phyloP scores from a whole-genome alignment of 2,113 vertebrate species.

The Rhea pennata region DNA sequence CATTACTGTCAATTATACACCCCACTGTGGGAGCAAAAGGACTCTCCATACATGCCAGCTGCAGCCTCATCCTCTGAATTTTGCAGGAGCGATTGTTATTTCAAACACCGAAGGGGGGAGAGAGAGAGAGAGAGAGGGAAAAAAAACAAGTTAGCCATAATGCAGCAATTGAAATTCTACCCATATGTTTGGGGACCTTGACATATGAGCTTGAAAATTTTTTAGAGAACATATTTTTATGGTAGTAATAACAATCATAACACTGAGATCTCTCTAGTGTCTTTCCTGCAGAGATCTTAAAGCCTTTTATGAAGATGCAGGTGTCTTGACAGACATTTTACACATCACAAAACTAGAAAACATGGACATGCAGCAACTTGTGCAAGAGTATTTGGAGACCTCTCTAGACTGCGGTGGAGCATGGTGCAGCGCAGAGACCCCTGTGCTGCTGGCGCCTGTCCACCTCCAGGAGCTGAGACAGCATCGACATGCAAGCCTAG shows the following conservation, averaged over 20 bases:
- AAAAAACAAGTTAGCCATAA: rapidly evolving
- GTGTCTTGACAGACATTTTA: neutral
- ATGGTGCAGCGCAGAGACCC: rapidly evolving
- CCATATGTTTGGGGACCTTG: neutral
- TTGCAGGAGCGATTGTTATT: neutral
- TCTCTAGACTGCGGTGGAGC: neutral
- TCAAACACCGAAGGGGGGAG: neutral
- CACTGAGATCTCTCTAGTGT: neutral
- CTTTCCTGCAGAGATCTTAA: neutral
- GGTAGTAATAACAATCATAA: neutral
- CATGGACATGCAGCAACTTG: rapidly evolving
- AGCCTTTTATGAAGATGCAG: neutral
- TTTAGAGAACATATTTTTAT: neutral
- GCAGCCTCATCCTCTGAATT: neutral
- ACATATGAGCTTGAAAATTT: neutral
- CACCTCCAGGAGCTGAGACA: neutral
- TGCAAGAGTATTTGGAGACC: neutral
- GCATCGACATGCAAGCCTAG: rapidly evolving
- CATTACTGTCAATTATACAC: constrained; percentile 48
- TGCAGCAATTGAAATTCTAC: neutral
- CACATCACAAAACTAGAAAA: neutral
- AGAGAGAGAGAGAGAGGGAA: neutral
- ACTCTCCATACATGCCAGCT: neutral
- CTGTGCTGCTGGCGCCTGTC: neutral
- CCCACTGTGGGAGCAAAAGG: constrained; percentile 3